phyloP scores from a whole-genome alignment of 2,797 vertebrate species.

The Choloepus didactylus region DNA sequence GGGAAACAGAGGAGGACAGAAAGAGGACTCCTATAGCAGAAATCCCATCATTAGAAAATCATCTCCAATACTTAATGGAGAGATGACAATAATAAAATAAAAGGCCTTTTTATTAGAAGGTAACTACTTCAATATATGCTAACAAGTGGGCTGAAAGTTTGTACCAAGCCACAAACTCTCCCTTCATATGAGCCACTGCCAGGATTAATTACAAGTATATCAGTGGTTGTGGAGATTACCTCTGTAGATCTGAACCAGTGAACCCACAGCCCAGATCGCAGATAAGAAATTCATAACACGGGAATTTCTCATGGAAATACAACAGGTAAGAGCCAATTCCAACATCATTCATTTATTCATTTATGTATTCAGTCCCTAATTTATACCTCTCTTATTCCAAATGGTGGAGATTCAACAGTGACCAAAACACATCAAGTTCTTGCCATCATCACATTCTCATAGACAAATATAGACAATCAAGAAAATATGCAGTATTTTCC shows the following conservation, averaged over 20 bases:
- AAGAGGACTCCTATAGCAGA: background rate
- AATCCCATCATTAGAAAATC: background rate
- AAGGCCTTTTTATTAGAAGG: slow-evolving; percentile 7
- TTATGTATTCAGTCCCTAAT: background rate
- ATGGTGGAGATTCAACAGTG: background rate
- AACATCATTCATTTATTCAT: background rate
- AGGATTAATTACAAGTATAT: background rate
- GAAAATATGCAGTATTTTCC: background rate
- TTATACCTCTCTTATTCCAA: background rate
- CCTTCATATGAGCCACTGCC: background rate
- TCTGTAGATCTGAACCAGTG: background rate
- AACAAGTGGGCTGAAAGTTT: background rate
- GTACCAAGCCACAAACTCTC: background rate
- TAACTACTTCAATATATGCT: background rate
- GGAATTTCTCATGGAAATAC: background rate
- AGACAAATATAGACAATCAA: background rate
- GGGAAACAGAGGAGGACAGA: background rate
- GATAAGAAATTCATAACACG: background rate
- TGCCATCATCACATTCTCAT: background rate
- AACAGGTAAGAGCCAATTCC: slow-evolving; percentile 1
- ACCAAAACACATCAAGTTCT: background rate
- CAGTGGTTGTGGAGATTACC: background rate
- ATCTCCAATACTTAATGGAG: background rate
- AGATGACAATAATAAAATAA: slow-evolving; percentile 45
- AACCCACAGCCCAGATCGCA: background rate